These are phyloP conservation scores for Poeciliopsis prolifica DNA, from an alignment of 2,113 vertebrate species.

Conservation along the genomic window DNA sequence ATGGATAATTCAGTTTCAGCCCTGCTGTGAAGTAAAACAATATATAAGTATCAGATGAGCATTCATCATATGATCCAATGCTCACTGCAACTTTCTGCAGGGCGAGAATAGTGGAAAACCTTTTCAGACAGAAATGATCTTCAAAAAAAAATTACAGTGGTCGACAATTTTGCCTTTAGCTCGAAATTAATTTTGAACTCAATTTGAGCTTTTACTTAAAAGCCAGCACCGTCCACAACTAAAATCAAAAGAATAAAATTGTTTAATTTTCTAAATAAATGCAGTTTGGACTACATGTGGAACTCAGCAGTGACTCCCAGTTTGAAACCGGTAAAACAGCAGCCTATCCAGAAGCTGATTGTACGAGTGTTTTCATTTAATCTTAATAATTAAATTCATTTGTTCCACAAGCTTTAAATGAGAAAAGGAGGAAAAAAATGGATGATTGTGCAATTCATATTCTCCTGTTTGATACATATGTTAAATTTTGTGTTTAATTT, in stretches of 20 bases:
- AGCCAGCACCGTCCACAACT: background rate
- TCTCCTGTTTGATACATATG: constrained; percentile 16
- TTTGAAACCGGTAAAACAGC: constrained; percentile 11
- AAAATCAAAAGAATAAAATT: background rate
- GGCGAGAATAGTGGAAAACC: background rate
- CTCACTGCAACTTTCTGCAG: background rate
- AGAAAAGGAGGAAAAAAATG: background rate
- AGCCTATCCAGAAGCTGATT: constrained; percentile 25
- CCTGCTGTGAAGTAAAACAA: background rate
- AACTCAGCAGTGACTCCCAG: constrained; percentile 11
- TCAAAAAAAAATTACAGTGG: background rate
- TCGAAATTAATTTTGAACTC: background rate
- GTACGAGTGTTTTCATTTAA: constrained; percentile 12
- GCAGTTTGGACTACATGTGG: background rate
- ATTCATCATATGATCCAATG: background rate
- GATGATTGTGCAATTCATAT: constrained; percentile 7
- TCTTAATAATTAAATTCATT: constrained; percentile 21
- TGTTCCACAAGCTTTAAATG: constrained; percentile 10
- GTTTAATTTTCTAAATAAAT: background rate
- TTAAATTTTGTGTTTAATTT: background rate
- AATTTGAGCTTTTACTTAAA: background rate
- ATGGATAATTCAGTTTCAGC: background rate
- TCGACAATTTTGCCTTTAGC: background rate
- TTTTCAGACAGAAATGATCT: background rate
- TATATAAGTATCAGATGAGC: background rate